Base-by-base conservation (phyloP, 2,888 invertebrate species). In the Acleris cristana region DNA sequence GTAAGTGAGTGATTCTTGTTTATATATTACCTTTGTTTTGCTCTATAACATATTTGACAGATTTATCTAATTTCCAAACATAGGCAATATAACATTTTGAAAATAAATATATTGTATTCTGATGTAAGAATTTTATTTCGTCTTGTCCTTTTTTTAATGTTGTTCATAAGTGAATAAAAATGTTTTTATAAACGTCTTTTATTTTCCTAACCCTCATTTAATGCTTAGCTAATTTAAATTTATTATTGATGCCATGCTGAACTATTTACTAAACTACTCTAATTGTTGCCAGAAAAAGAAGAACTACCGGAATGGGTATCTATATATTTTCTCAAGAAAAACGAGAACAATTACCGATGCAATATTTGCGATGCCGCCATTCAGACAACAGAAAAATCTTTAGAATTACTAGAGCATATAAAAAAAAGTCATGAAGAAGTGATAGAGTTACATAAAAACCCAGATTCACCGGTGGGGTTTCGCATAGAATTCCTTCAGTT, bases 401-500 rank as follows among this genome's bases (percentile, higher is more conserved):
- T 74, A 2, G 78, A 81, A 21, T 74, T 88, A 1, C 48, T 88
- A 4, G 73, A 84, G 0, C 92, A 92, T 67, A 79, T 92, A 53
- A 80, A 82, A 71, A 52, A 55, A 1, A 69, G 65, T 0, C 92
- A 92, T 60, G 85, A 81, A 60, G 90, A 90, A 58, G 81, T 92
- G 2, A 83, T 85, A 34, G 85, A 88, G 0, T 76, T 92, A 0
- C 92, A 92, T 55, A 90, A 88, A 70, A 87, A 85, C 67, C 81
- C 86, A 0, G 87, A 89, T 23, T 81, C 85, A 7, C 81, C 83
- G 0, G 85, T 90, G 0, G 89, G 91, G 3, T 92, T 89, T 69
- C 88, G 86, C 54, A 90, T 92, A 40, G 91, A 91, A 71, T 91
- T 91, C 69, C 77, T 92, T 6, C 84, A 90, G 66, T 75, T 90